Evolutionary conservation across 2,888 invertebrate genomes (phyloP), one percentile per base, ranked within the genome.

Genomic region (Ferdinandea cuprea): DNA sequence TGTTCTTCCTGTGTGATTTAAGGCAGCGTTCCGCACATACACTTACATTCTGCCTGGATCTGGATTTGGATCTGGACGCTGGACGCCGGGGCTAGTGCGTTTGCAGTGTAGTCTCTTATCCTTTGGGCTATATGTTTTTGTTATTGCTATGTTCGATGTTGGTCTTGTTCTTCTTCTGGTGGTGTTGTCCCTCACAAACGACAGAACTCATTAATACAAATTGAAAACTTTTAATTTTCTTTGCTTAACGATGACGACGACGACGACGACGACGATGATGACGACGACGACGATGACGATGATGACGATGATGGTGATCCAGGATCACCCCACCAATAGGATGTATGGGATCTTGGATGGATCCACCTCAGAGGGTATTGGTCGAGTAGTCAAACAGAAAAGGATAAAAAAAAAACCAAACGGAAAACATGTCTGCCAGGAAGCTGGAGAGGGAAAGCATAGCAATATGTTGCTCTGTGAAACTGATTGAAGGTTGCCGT

Each of bases 141-240:
- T 68, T 69, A 37, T 59, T 48, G 37, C 32, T 48, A 5, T 25
- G 17, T 17, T 11, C 35, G 9, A 35, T 35, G 35, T 35, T 35
- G 35, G 11, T 46, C 5, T 19, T 19, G 21, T 40, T 42, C 25
- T 15, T 40, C 6, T 21, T 28, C 11, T 59, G 37, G 21, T 37
- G 8, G 28, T 58, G 5, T 61, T 58, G 5, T 61, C 28, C 15
- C 15, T 56, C 46, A 21, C 72, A 65, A 58, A 66, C 58, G 42
- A 17, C 32, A 46, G 59, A 66, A 52, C 73, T 78, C 78, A 78
- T 73, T 78, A 73, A 78, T 78, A 78, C 65, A 73, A 73, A 78
- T 73, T 78, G 73, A 73, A 73, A 78, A 73, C 21, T 66, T 78
- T 78, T 78, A 78, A 78, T 73, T 72, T 77, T 78, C 72, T 78